Evolutionary conservation across 2,797 vertebrate species (phyloP), one percentile per base, ranked within the genome.

Genomic region (Sebastes oblongus): DNA sequence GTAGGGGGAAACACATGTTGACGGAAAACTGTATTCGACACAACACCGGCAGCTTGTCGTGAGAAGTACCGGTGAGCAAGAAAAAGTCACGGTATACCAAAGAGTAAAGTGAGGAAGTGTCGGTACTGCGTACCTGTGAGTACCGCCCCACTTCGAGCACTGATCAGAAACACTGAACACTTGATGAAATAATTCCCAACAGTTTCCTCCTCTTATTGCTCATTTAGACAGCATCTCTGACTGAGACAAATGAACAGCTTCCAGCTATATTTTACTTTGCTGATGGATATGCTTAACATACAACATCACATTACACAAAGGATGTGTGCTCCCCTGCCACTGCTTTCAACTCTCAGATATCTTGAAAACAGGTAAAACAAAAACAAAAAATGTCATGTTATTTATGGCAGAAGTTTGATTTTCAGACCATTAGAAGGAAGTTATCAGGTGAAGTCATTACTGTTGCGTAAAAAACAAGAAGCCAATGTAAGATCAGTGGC

Each of bases 171-270:
- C 46, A 62, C 20, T 56, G 25, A 66, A 42, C 54, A 65, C 8
- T 42, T 3, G 6, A 61, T 56, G 8, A 59, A 60, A 42, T 12
- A 5, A 70, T 16, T 42, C 16, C 25, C 71, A 66, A 24, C 25
- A 42, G 30, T 70, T 50, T 59, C 25, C 29, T 58, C 5, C 52
- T 32, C 18, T 55, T 13, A 66, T 11, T 29, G 16, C 54, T 72
- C 14, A n/a, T 24, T 66, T 12, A 55, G 14, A 67, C 25, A 2
- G 20, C 25, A 64, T 8, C 34, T 79, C 29, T 69, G 55, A 64
- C 32, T 54, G 60, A 71, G 70, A 64, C 30, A 59, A 67, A 73
- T 30, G 4, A 65, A 62, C 62, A 32, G 67, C 52, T 68, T 67
- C 7, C 72, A 66, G 39, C 50, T 25, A 25, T 71, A 27, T 80